These are phyloP conservation scores for Labeo rohita DNA, from an alignment of 2,113 vertebrate species.

Conservation along the genomic window DNA sequence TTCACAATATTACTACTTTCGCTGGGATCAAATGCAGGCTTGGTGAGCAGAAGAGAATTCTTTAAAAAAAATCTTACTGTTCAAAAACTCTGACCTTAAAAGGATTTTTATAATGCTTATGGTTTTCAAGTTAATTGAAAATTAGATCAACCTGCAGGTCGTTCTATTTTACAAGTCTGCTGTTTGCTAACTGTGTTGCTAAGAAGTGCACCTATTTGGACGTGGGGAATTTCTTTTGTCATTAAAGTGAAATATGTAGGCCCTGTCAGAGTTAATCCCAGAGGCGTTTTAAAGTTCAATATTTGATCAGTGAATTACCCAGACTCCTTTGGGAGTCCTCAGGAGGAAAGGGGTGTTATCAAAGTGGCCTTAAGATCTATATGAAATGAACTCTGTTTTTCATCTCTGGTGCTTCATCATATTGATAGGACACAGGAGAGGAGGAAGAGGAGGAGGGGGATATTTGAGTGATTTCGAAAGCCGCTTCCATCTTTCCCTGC, in stretches of 20 bases:
- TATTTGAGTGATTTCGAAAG: constrained; percentile 60
- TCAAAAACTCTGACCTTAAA: too few species aligned
- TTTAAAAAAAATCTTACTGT: too few species aligned
- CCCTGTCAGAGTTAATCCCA: constrained; percentile 60
- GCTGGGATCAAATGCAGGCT: too few species aligned
- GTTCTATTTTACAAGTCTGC: background rate
- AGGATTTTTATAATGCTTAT: too few species aligned
- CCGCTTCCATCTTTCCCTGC: constrained; percentile 54
- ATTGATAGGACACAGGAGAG: constrained; percentile 23
- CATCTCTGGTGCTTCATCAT: constrained; percentile 40
- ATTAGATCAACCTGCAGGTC: too few species aligned
- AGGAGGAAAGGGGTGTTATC: constrained; percentile 41
- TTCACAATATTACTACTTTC: too few species aligned
- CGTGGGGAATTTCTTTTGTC: background rate
- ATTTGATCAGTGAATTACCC: constrained; percentile 64
- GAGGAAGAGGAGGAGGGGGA: constrained; percentile 36
- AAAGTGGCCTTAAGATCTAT: constrained; percentile 34
- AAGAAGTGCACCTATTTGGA: background rate
- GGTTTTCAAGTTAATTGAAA: too few species aligned
- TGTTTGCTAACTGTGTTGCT: background rate
- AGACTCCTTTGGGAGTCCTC: constrained; percentile 64
- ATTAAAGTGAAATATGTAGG: background rate
- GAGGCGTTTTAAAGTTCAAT: constrained; percentile 61
- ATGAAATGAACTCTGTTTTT: constrained; percentile 48
- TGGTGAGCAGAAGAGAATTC: too few species aligned